These are phyloP conservation scores for Phylloscopus whistleri DNA, from an alignment of 2,113 vertebrate species.

Conservation along the genomic window DNA sequence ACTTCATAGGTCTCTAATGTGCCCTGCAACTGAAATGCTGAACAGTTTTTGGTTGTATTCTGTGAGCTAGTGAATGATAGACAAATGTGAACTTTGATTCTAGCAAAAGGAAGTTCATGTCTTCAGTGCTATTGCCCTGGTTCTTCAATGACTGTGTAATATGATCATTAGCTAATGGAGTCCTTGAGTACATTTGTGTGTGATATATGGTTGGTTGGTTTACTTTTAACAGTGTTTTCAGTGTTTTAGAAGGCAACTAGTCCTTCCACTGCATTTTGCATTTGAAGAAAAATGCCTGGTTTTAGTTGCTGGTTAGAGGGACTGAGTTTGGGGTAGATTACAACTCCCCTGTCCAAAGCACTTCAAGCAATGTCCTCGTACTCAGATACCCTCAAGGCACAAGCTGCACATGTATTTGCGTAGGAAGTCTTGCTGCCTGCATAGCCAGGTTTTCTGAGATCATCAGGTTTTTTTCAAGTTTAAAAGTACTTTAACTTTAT, in stretches of 20 bases:
- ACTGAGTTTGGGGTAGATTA: not conserved
- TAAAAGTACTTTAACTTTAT: not conserved
- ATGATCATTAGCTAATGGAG: not conserved
- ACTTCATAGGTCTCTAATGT: not conserved
- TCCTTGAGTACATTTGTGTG: not conserved
- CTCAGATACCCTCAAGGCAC: not conserved
- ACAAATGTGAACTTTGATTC: not conserved
- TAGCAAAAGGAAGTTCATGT: not conserved
- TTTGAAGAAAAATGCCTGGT: not conserved
- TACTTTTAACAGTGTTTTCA: not conserved
- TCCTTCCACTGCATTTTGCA: not conserved
- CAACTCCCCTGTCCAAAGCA: not conserved
- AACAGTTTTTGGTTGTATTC: not conserved
- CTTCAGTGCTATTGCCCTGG: not conserved
- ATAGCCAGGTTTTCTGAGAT: not conserved
- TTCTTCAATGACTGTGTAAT: not conserved
- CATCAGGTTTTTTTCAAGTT: not conserved
- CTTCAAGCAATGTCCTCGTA: not conserved
- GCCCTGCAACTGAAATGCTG: not conserved
- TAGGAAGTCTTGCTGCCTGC: not conserved
- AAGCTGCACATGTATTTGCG: not conserved
- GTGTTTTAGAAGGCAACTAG: not conserved
- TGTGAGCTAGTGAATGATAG: not conserved
- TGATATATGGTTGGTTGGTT: not conserved
- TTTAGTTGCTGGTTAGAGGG: not conserved